A percentile compares a stretch with the other conserved stretches of the same genome.
Conservation (phyloP, 2,888 invertebrate genomes). For the Pemphredon lugubris region DNA sequence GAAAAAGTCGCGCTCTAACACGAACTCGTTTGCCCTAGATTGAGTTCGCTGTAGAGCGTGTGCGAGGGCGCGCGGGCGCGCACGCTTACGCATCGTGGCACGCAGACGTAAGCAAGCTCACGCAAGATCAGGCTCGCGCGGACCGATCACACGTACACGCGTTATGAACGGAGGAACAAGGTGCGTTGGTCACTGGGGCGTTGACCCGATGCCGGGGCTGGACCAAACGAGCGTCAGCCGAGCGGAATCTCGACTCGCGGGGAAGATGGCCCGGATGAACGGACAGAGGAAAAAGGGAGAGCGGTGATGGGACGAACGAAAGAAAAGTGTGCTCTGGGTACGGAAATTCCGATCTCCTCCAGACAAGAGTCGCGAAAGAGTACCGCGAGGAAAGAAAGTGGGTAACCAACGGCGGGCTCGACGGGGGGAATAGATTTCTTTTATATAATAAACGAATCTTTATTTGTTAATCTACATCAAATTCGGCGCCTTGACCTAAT, state of each 20-base stretch:
- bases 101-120: slow-evolving; percentile 4
- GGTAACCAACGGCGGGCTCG: too few relatives aligned
- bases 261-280: slow-evolving; percentile 34
- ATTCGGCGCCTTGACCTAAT: slow-evolving; percentile 36
- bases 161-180: slow-evolving; percentile 72
- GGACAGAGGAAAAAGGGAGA: not conserved
- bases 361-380: too few relatives aligned
- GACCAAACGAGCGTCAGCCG: slow-evolving; percentile 75
- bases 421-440: too few relatives aligned
- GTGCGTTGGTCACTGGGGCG: slow-evolving; percentile 80
- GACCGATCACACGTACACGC: slow-evolving; percentile 36
- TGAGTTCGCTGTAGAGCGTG: too few relatives aligned
- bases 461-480: too few relatives aligned
- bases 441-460: too few relatives aligned
- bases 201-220: slow-evolving; percentile 78
- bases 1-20: slow-evolving; percentile 58
- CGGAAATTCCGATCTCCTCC: too few relatives aligned
- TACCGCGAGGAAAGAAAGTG: too few relatives aligned
- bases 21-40: slow-evolving; percentile 66
- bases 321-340: too few relatives aligned
- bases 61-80: too few relatives aligned
- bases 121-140: not conserved
- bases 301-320: not conserved
- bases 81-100: slow-evolving; percentile 23
- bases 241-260: slow-evolving; percentile 58